phyloP scores from a whole-genome alignment of 2,797 vertebrate genomes.

The Myotis pilosus region DNA sequence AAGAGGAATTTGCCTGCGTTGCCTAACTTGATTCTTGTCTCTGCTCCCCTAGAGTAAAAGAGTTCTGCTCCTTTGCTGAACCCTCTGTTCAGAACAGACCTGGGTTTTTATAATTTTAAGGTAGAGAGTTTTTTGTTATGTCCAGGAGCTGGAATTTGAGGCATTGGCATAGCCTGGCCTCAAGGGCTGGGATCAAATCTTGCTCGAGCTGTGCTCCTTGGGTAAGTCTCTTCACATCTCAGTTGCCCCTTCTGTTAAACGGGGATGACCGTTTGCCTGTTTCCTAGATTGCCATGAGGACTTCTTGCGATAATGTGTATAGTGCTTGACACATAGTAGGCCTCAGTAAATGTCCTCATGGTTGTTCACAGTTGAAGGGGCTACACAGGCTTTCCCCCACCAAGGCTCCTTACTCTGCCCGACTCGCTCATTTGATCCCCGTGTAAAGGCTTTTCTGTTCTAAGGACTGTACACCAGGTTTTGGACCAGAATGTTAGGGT shows the following conservation, averaged over 20 bases:
- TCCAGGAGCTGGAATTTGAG: not conserved
- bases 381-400: not conserved
- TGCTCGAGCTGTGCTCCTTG: not conserved
- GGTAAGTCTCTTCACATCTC: not conserved
- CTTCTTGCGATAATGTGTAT: not conserved
- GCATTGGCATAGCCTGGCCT: not conserved
- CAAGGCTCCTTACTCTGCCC: too few species aligned
- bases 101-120: not conserved
- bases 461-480: not conserved
- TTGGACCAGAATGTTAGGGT: not conserved
- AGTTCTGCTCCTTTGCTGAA: not conserved
- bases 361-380: not conserved
- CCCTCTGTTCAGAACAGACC: not conserved
- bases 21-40: not conserved
- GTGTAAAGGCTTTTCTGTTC: not conserved
- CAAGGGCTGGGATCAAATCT: not conserved
- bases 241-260: not conserved
- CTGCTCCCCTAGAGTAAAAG: not conserved
- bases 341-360: fast-evolving
- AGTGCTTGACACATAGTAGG: too few species aligned
- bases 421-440: not conserved
- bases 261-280: not conserved
- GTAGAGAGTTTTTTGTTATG: not conserved
- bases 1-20: not conserved
- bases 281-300: not conserved